Evolutionary conservation across 2,797 vertebrate species (phyloP), one percentile per base, ranked within the genome.

Genomic region (Hyperoplus immaculatus): DNA sequence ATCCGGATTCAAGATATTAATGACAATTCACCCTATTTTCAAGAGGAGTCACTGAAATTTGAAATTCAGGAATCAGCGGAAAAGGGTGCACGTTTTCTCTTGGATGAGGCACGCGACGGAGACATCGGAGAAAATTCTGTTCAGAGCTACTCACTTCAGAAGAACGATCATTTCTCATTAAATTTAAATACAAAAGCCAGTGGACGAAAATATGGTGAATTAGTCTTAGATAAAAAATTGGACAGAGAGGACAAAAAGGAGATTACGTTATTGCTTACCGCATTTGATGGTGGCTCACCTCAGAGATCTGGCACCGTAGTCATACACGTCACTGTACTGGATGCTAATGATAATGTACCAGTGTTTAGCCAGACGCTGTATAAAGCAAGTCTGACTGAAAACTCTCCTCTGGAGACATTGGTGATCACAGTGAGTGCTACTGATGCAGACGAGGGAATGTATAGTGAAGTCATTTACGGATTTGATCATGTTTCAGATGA

Each of bases 11-110:
- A 86, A 2, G 95, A 96, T 66, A 84, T 95, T 18, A 96, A 96
- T 77, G 95, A 96, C n/a, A 95, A 96, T 53, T 69, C 85, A 1
- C 95, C 95, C 0, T 85, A 85, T 21, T 96, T 95, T 79, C 83
- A 89, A 5, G 90, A 91, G 10, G 89, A 93, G 0, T 77, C 87
- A 4, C 70, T 95, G 0, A 78, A 69, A 36, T 42, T 96, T 36
- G 94, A 95, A 78, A 88, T 96, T 2, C 79, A 0, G 0, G 95
- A 96, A 80, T 93, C 86, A 0, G 91, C 93, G 0, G 61, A 0
- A 0, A 82, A 74, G 6, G 94, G 95, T 3, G 86, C 88, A 0
- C 84, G 87, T 1, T 93, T 95, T 69, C 74, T 80, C 0, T 66
- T 96, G 0, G 93, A 90, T 4, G 94, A 94, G 5, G 95, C 95